phyloP scores from a whole-genome alignment of 2,888 invertebrate genomes.

The Melitaea athalia region DNA sequence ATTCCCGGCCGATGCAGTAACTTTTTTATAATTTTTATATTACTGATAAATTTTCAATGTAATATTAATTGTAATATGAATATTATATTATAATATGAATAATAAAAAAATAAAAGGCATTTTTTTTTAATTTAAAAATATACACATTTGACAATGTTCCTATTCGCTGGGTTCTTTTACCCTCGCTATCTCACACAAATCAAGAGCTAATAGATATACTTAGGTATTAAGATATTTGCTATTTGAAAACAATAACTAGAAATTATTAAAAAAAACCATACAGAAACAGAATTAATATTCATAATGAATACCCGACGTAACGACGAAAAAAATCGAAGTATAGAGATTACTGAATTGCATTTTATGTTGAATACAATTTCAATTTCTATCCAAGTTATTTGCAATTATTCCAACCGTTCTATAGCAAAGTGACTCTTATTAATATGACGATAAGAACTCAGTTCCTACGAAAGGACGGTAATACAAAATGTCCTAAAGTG shows the following conservation, averaged over 20 bases:
- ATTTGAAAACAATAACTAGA: too few species aligned
- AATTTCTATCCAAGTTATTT: slow-evolving; percentile 13
- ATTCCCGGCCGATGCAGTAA: slow-evolving; percentile 79
- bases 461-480: background rate
- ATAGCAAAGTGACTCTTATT: background rate
- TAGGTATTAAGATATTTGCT: too few species aligned
- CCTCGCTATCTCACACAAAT: too few species aligned
- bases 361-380: slow-evolving; percentile 22
- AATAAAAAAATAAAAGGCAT: too few species aligned
- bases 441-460: background rate
- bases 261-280: background rate
- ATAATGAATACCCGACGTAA: slow-evolving; percentile 7
- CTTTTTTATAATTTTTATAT: too few species aligned
- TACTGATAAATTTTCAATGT: too few species aligned
- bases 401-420: background rate
- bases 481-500: background rate
- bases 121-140: too few species aligned
- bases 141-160: too few species aligned
- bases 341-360: slow-evolving; percentile 17
- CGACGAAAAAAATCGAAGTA: slow-evolving; percentile 5
- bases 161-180: too few species aligned
- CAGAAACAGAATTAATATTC: background rate
- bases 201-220: too few species aligned
- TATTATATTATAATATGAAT: too few species aligned
- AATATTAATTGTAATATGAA: too few species aligned